Evolutionary conservation across 2,797 vertebrate genomes (phyloP).

Genomic region (Acropternis orthonyx): DNA sequence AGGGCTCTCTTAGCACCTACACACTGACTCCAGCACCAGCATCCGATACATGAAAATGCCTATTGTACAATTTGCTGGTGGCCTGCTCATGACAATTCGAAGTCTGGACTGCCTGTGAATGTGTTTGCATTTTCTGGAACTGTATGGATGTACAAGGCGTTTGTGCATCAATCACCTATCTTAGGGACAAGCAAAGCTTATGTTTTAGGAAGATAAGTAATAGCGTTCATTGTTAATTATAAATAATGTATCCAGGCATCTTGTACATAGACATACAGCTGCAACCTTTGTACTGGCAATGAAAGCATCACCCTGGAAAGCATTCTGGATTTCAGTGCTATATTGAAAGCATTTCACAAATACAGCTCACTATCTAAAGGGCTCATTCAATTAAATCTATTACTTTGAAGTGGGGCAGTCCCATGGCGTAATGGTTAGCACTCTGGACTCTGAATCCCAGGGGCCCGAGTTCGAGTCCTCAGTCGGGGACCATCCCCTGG

Average conservation of each 20-base stretch:
- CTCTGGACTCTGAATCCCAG: too few relatives aligned
- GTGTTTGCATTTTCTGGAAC: background rate
- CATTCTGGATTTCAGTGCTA: background rate
- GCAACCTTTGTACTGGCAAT: background rate
- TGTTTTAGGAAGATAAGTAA: background rate
- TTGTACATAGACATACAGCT: background rate
- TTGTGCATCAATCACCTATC: background rate
- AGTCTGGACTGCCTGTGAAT: background rate
- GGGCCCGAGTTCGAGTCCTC: too few relatives aligned
- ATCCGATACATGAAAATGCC: background rate
- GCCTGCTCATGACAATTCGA: background rate
- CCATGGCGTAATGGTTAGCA: too few relatives aligned
- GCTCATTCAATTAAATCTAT: background rate
- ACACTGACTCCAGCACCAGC: background rate
- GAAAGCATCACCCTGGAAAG: slow-evolving; percentile 9
- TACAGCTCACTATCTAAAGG: background rate
- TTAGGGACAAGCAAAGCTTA: background rate
- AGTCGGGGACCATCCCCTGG: too few relatives aligned
- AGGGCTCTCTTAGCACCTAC: background rate
- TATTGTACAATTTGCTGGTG: background rate
- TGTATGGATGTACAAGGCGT: background rate
- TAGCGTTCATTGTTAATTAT: background rate
- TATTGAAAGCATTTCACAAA: background rate
- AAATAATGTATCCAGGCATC: background rate
- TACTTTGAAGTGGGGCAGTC: background rate